phyloP scores from a whole-genome alignment of 2,797 vertebrate species.

The Platyrinchus mystaceus region DNA sequence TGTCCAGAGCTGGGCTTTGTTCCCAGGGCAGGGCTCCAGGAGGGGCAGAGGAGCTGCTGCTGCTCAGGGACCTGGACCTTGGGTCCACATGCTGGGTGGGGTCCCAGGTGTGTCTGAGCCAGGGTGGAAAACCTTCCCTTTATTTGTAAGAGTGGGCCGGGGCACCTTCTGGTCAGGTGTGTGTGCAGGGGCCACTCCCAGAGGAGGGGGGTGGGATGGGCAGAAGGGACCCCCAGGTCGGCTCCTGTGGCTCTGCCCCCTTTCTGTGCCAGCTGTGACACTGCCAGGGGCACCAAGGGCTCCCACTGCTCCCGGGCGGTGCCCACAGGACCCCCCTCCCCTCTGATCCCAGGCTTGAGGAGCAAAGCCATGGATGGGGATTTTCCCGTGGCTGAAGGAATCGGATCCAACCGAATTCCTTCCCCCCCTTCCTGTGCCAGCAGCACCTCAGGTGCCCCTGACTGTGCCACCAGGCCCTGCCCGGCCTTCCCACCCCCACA shows the following conservation, averaged over 20 bases:
- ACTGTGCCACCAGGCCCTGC: accelerated
- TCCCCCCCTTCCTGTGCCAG: background rate
- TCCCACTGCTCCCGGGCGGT: background rate
- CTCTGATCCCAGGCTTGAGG: too few species aligned
- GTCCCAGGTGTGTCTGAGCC: background rate
- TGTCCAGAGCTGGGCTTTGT: background rate
- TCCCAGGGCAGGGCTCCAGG: background rate
- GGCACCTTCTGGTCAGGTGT: background rate
- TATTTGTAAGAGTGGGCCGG: accelerated
- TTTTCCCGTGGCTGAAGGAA: too few species aligned
- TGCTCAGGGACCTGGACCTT: background rate
- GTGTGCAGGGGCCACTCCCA: too few species aligned
- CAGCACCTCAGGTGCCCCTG: accelerated
- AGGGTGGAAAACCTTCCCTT: background rate
- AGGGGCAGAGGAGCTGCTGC: background rate
- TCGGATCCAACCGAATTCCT: accelerated
- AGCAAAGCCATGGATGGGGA: background rate
- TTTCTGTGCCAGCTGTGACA: background rate
- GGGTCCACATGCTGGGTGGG: accelerated
- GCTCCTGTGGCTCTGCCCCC: background rate
- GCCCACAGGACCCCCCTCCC: background rate
- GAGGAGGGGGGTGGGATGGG: background rate
- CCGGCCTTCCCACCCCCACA: background rate
- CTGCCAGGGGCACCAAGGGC: background rate
- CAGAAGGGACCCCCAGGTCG: background rate